These are phyloP conservation scores for Eledona agricola DNA, from an alignment of 2,888 invertebrate species.

Conservation along the genomic window DNA sequence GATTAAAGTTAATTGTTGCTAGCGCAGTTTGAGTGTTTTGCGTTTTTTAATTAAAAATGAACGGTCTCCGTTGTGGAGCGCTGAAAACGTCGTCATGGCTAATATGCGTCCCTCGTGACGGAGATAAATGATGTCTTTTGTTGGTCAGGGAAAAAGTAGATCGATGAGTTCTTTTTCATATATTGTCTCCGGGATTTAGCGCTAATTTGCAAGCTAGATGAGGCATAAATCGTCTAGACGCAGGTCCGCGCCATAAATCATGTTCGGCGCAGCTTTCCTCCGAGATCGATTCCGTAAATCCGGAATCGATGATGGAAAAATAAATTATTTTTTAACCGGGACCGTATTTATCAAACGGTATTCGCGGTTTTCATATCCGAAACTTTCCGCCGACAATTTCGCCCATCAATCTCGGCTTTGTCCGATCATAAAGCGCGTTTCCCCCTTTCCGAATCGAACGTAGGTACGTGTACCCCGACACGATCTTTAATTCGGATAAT, in stretches of 20 bases:
- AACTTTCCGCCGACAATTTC: conserved; percentile 8
- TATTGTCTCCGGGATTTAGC: too few relatives aligned
- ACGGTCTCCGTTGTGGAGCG: too few relatives aligned
- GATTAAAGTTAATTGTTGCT: conserved; percentile 20
- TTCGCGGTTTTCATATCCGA: conserved; percentile 5
- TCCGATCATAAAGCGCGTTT: background rate
- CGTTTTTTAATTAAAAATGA: conserved; percentile 10
- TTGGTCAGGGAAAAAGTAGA: conserved; percentile 2
- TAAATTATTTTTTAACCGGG: conserved; percentile 7
- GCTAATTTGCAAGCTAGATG: too few relatives aligned
- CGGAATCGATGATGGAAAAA: too few relatives aligned
- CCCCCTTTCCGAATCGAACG: too few relatives aligned
- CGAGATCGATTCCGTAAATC: too few relatives aligned
- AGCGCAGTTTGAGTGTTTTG: conserved; percentile 4
- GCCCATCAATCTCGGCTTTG: conserved; percentile 16
- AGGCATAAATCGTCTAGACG: background rate
- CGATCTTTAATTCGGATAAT: conserved; percentile 33
- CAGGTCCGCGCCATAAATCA: background rate
- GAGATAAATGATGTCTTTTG: conserved; percentile 3
- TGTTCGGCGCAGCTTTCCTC: background rate
- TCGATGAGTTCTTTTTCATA: conserved; percentile 1
- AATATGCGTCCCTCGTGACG: too few relatives aligned
- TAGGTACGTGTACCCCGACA: too few relatives aligned
- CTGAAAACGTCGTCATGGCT: too few relatives aligned
- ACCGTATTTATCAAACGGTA: conserved; percentile 20